These are phyloP conservation scores for Strix uralensis DNA, from an alignment of 2,113 vertebrate species.

Conservation along the genomic window DNA sequence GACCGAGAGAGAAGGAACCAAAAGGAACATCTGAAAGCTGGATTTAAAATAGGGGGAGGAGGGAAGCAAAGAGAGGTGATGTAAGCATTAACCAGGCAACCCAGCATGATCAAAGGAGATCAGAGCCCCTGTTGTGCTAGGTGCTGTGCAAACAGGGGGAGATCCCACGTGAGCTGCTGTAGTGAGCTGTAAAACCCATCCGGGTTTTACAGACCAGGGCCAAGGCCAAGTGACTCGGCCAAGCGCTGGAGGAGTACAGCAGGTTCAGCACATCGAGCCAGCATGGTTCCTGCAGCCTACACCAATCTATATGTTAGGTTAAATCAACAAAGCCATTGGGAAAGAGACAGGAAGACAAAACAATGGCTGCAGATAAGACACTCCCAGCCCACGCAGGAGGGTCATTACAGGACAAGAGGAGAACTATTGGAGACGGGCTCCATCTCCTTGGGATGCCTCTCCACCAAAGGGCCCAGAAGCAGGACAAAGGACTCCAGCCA, in stretches of 20 bases:
- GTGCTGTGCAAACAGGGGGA: background rate
- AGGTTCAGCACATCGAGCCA: background rate
- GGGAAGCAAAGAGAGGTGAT: background rate
- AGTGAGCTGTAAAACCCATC: background rate
- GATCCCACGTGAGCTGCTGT: background rate
- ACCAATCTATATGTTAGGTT: background rate
- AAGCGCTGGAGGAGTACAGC: background rate
- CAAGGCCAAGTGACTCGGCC: background rate
- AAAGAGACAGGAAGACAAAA: slow-evolving; percentile 56
- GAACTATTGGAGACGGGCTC: background rate
- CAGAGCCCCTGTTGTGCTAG: background rate
- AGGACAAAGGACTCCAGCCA: background rate
- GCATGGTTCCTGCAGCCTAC: background rate
- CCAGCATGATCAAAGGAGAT: background rate
- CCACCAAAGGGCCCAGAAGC: background rate
- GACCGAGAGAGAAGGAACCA: background rate
- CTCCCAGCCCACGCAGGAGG: background rate
- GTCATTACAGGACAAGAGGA: background rate
- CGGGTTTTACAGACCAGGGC: background rate
- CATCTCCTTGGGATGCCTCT: background rate
- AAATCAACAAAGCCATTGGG: slow-evolving; percentile 21
- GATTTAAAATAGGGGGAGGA: background rate
- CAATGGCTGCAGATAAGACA: slow-evolving; percentile 33
- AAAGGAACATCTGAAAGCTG: background rate
- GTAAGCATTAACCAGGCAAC: background rate